Evolutionary conservation across 2,888 invertebrate genomes (phyloP), one percentile per base, ranked within the genome.

Genomic region (Teleiodes luculella): DNA sequence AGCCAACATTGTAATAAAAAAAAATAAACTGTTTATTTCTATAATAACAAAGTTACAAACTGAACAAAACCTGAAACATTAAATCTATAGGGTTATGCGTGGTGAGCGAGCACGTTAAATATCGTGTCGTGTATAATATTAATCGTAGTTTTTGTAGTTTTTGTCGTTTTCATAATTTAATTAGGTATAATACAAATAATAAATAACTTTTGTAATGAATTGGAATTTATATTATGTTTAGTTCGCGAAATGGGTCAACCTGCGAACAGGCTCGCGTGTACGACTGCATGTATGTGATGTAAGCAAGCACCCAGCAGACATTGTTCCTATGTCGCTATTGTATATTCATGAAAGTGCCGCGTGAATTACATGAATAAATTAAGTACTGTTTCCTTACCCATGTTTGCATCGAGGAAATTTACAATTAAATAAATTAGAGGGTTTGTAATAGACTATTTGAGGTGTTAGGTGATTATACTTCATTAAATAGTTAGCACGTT

Each of bases 181-280:
- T n/a, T n/a, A n/a, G n/a, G n/a, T n/a, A n/a, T n/a, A n/a, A n/a
- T n/a, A n/a, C n/a, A n/a, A n/a, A n/a, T n/a, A n/a, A n/a, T n/a
- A n/a, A n/a, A n/a, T n/a, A n/a, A n/a, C n/a, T n/a, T n/a, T n/a
- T n/a, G n/a, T n/a, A n/a, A n/a, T n/a, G n/a, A n/a, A n/a, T n/a
- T n/a, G n/a, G n/a, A n/a, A n/a, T n/a, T n/a, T n/a, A n/a, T n/a
- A n/a, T n/a, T n/a, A n/a, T n/a, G n/a, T n/a, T n/a, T 52, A 52
- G 30, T 57, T 55, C 51, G 47, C 49, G 47, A 71, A 68, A 58
- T 73, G 59, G 73, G 75, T 68, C 74, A 71, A 63, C 63, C 64
- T 58, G 65, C 65, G 8, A 64, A 60, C 57, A 59, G 60, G 61
- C 59, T 61, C 57, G 65, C 60, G 58, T 63, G 58, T 64, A 62